Evolutionary conservation across 2,888 invertebrate species (phyloP), one percentile per base, ranked within the genome.

Genomic region (Drosophila kanekoi): DNA sequence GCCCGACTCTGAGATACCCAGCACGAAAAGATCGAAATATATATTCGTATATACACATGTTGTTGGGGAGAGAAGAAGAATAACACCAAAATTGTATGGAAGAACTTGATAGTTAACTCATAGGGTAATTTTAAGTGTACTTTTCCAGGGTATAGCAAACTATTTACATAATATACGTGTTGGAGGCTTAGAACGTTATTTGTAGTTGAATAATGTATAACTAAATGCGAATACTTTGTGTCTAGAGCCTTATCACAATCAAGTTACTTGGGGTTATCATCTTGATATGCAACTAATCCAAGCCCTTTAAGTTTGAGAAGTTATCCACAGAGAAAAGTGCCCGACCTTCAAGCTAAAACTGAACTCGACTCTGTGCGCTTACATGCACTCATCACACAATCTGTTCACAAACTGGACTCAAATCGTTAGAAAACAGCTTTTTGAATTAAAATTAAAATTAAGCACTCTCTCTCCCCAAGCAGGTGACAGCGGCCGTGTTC

Each of bases 361-460:
- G 23, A 28, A n/a, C 16, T 18, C 0, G 41, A 6, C 8, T 37
- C 14, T 5, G 0, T 10, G 4, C 6, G 13, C 53, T 51, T 37
- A 18, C 47, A n/a, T 52, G 38, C 47, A 48, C 28, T 70, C 33
- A 8, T 14, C 20, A 37, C 28, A 33, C 10, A 9, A 54, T 49
- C 52, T 10, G 37, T 9, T 33, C 53, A 23, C 44, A 45, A 66
- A 72, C 66, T 71, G 37, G n/a, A 13, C 3, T 41, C 16, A 35
- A 33, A 47, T 16, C 13, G 9, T 37, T 45, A 35, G 8, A n/a
- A 52, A 52, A 38, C 23, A 28, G 28, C 53, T 18, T 65, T 54
- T 35, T 37, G 40, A 52, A 48, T 52, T 53, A 13, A 44, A 52
- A 48, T 52, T 53, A 13, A 44, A 6, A 47, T 20, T 18, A 11